Evolutionary conservation across 1,140 invertebrate species (phyloP).

Genomic region (Macrocentrus cingulum): DNA sequence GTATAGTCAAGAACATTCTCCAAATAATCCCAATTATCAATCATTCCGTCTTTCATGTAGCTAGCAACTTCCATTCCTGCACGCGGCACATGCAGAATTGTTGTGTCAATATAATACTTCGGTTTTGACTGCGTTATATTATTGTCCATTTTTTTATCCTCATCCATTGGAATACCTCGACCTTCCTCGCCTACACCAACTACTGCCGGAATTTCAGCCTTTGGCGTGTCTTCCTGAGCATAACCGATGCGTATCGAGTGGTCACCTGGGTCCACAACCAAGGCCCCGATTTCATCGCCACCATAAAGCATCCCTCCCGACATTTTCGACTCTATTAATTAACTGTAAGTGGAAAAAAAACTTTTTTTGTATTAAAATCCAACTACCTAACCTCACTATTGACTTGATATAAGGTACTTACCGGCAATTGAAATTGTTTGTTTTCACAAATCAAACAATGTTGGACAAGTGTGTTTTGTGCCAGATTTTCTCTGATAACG

Average conservation of each 20-base stretch:
- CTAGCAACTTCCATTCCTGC: constrained; percentile 70
- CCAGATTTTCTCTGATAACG: too few relatives aligned
- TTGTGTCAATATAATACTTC: constrained; percentile 78
- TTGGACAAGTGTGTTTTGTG: too few relatives aligned
- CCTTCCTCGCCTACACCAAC: constrained; percentile 71
- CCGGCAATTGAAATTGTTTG: too few relatives aligned
- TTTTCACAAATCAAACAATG: too few relatives aligned
- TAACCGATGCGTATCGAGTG: constrained; percentile 84
- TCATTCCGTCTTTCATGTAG: constrained; percentile 86
- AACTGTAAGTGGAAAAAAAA: too few relatives aligned
- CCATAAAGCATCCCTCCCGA: constrained; percentile 75
- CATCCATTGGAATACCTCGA: constrained; percentile 62
- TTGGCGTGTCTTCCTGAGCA: constrained; percentile 87
- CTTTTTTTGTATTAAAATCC: too few relatives aligned
- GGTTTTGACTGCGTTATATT: constrained; percentile 58
- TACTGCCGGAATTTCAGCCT: constrained; percentile 79
- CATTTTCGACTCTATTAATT: too few relatives aligned
- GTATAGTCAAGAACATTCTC: constrained; percentile 82
- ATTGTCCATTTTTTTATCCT: constrained; percentile 62
- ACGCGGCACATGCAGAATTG: constrained; percentile 80
- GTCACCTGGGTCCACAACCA: constrained; percentile 96
- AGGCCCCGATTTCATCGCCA: constrained; percentile 95
- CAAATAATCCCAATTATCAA: constrained; percentile 91
- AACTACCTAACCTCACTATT: too few relatives aligned
- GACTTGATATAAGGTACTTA: too few relatives aligned